phyloP scores from a whole-genome alignment of 2,113 vertebrate genomes.

The Caranx ignobilis region DNA sequence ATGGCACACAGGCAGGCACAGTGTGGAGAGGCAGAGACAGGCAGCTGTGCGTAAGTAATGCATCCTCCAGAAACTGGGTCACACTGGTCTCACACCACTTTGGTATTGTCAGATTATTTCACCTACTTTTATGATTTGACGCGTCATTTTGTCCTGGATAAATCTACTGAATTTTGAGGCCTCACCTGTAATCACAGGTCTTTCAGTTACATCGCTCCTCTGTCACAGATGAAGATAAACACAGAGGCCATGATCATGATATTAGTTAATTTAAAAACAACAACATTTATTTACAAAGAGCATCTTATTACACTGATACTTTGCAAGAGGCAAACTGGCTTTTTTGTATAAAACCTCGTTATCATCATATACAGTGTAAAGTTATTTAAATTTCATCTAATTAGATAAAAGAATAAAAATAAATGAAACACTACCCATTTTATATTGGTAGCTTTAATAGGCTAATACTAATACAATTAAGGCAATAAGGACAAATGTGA shows the following conservation, averaged over 20 bases:
- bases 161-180: not conserved
- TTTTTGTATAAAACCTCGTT: not conserved
- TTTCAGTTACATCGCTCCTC: not conserved
- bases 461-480: not conserved
- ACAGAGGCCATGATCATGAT: not conserved
- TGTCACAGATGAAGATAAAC: not conserved
- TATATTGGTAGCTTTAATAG: not conserved
- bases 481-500: not conserved
- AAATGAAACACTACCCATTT: too few relatives aligned
- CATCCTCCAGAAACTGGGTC: slow-evolving; percentile 77
- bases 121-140: slow-evolving; percentile 52
- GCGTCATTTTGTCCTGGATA: slow-evolving; percentile 40
- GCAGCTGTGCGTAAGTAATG: slow-evolving; percentile 78
- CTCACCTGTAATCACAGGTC: not conserved
- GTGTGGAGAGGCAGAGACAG: slow-evolving; percentile 55
- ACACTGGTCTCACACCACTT: slow-evolving; percentile 63
- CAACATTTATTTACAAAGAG: not conserved
- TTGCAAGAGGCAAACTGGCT: not conserved
- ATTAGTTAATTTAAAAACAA: not conserved
- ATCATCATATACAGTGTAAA: not conserved
- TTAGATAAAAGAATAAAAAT: not conserved
- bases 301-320: not conserved
- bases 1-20: slow-evolving; percentile 59
- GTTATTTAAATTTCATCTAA: not conserved
- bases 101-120: slow-evolving; percentile 58